A percentile compares a stretch with the other conserved stretches of the same genome.
These are phyloP conservation scores for Chamaea fasciata DNA, from an alignment of 2,113 vertebrate species.

Conservation along the genomic window DNA sequence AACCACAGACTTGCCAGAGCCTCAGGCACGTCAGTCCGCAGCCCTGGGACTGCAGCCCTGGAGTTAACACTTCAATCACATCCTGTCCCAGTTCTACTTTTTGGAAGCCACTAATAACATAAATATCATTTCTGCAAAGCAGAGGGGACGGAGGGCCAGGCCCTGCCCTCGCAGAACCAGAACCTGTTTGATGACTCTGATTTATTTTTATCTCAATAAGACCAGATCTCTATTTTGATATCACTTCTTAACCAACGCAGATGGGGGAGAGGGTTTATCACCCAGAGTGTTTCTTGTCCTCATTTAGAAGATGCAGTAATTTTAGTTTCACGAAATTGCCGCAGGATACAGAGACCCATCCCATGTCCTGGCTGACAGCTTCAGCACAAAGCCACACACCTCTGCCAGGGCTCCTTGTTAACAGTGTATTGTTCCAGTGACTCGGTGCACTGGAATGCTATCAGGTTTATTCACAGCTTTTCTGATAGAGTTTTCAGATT, in stretches of 20 bases:
- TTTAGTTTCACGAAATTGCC: background rate
- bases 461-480: background rate
- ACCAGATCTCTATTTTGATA: background rate
- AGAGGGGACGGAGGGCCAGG: background rate
- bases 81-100: background rate
- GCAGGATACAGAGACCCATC: background rate
- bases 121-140: background rate
- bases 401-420: background rate
- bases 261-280: background rate
- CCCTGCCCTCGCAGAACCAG: background rate
- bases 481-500: background rate
- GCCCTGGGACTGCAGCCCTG: background rate
- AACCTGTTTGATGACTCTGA: background rate
- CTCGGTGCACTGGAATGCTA: background rate
- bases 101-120: background rate
- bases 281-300: background rate
- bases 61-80: fast-evolving
- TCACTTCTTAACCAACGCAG: background rate
- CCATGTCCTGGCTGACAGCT: background rate
- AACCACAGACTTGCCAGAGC: background rate
- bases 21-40: background rate
- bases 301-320: background rate
- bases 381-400: background rate
- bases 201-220: background rate
- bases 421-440: background rate